Evolutionary conservation across 30 jellyfish, hydroid and myxozoan genomes (phyloP).

Genomic region (Hydractinia symbiolongicarpus): DNA sequence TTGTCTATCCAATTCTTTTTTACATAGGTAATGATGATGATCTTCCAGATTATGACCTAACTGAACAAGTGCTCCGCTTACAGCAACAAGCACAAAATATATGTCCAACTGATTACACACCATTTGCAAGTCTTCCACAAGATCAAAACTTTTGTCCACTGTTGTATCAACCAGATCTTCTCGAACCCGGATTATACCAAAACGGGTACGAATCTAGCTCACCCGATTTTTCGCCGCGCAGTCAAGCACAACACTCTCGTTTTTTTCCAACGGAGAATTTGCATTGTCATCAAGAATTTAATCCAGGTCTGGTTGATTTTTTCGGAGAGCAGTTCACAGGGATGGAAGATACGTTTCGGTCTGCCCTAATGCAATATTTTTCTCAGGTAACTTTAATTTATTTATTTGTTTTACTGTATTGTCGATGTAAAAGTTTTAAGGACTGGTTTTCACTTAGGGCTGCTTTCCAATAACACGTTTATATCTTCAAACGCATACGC

Average conservation of each 20-base stretch:
- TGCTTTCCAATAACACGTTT: too few relatives aligned
- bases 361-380: slow-evolving; percentile 67
- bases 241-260: too few relatives aligned
- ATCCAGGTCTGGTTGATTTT: not conserved
- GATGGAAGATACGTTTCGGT: slow-evolving; percentile 81
- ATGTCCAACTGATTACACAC: not conserved
- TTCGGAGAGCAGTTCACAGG: not conserved
- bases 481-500: too few relatives aligned
- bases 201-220: not conserved
- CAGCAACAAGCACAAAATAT: slow-evolving; percentile 2
- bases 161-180: not conserved
- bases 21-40: too few relatives aligned
- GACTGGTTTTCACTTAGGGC: too few relatives aligned
- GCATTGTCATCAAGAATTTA: not conserved
- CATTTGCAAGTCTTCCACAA: not conserved
- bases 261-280: not conserved
- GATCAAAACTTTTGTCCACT: not conserved
- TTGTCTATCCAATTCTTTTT: too few relatives aligned
- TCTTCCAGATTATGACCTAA: not conserved
- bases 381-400: slow-evolving; percentile 21
- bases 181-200: not conserved
- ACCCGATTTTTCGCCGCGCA: too few relatives aligned
- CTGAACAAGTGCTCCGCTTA: not conserved
- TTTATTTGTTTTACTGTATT: too few relatives aligned
- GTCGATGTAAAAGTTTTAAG: too few relatives aligned